Conservation (phyloP, 2,888 invertebrate genomes). For the Ferdinandea cuprea region DNA sequence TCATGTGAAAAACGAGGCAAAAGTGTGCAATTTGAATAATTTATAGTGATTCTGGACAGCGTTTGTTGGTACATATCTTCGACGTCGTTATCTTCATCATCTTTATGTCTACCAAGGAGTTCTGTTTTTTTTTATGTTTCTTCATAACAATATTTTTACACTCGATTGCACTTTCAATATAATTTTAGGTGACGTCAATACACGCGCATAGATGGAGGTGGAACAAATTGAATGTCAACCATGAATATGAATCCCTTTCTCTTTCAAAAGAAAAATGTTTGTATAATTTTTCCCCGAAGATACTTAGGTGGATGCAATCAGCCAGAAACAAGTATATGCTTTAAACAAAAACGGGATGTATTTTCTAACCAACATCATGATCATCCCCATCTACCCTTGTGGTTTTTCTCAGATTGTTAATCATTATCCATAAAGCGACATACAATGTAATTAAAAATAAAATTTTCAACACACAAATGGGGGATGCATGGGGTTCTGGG, state of each 20-base stretch:
- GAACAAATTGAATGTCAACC: too few relatives aligned
- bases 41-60: constrained; percentile 27
- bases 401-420: not conserved
- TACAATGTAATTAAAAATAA: not conserved
- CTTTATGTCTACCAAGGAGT: not conserved
- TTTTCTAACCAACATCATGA: too few relatives aligned
- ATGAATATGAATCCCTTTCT: too few relatives aligned
- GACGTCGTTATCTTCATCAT: not conserved
- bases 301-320: too few relatives aligned
- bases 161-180: constrained; percentile 37
- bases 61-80: constrained; percentile 3
- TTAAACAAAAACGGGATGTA: too few relatives aligned
- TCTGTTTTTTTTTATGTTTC: not conserved
- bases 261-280: too few relatives aligned
- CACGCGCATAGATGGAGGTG: not conserved
- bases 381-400: too few relatives aligned
- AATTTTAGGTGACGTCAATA: constrained; percentile 1
- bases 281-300: too few relatives aligned
- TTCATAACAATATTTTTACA: constrained; percentile 13
- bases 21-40: constrained; percentile 63
- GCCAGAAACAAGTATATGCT: too few relatives aligned
- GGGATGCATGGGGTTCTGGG: not conserved
- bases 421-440: not conserved
- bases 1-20: constrained; percentile 39
- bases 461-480: not conserved